phyloP scores from a whole-genome alignment of 2,113 vertebrate genomes.

The Actinemys pallida region DNA sequence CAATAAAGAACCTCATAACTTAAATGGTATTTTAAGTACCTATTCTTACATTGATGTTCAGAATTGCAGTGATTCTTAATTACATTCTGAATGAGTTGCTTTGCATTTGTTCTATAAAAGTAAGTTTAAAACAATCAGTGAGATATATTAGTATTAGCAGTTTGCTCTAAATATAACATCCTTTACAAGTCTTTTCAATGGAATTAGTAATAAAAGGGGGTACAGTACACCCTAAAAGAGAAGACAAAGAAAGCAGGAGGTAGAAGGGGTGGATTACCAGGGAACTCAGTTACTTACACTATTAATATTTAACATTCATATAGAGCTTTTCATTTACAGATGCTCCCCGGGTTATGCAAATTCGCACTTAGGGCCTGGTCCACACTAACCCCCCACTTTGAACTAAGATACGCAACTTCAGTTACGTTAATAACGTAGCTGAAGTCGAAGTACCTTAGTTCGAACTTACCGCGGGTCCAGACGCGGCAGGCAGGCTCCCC shows the following conservation, averaged over 20 bases:
- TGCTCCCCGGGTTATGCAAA: no score
- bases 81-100: neutral
- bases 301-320: neutral
- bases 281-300: neutral
- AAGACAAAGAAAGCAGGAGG: neutral
- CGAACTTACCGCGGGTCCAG: no score
- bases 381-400: no score
- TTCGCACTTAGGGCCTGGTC: no score
- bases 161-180: neutral
- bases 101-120: neutral
- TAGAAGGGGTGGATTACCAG: neutral
- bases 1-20: neutral
- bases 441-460: no score
- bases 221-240: neutral
- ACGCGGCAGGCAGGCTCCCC: no score
- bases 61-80: neutral
- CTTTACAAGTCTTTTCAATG: neutral
- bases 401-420: no score
- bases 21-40: rapidly evolving
- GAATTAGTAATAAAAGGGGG: neutral
- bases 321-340: neutral
- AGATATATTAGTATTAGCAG: neutral
- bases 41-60: neutral
- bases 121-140: neutral
- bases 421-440: no score